phyloP scores from a whole-genome alignment of 2,888 invertebrate genomes.

The Hypena proboscidalis region DNA sequence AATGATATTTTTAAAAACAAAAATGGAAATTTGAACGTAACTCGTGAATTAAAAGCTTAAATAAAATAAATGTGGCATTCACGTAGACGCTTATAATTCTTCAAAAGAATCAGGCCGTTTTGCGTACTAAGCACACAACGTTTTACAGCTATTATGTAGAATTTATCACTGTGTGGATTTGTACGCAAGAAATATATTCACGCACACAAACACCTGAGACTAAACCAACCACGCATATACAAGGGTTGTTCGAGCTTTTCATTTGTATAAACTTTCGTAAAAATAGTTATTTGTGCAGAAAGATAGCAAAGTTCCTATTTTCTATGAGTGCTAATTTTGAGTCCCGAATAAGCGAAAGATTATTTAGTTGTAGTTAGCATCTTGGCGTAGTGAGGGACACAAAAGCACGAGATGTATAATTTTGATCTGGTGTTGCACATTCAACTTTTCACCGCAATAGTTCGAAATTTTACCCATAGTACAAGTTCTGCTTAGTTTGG shows the following conservation, averaged over 20 bases:
- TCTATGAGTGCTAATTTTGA: too few species aligned
- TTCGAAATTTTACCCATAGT: too few species aligned
- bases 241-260: slow-evolving; percentile 5
- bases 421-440: too few species aligned
- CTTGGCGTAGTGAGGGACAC: too few species aligned
- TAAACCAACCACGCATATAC: slow-evolving; percentile 26
- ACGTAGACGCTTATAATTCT: slow-evolving; percentile 21
- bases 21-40: too few species aligned
- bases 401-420: too few species aligned
- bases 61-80: slow-evolving; percentile 4
- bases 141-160: slow-evolving; percentile 20
- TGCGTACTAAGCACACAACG: slow-evolving; percentile 10
- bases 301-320: too few species aligned
- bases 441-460: too few species aligned
- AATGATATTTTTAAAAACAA: too few species aligned
- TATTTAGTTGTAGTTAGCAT: too few species aligned
- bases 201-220: slow-evolving; percentile 49
- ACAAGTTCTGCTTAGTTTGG: too few species aligned
- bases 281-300: neutral
- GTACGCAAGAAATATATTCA: slow-evolving; percentile 46
- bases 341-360: too few species aligned
- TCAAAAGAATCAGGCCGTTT: slow-evolving; percentile 18
- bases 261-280: neutral
- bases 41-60: slow-evolving; percentile 1
- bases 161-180: slow-evolving; percentile 34